Base-by-base conservation (phyloP, 2,888 invertebrate genomes). In the Drosophila eohydei region DNA sequence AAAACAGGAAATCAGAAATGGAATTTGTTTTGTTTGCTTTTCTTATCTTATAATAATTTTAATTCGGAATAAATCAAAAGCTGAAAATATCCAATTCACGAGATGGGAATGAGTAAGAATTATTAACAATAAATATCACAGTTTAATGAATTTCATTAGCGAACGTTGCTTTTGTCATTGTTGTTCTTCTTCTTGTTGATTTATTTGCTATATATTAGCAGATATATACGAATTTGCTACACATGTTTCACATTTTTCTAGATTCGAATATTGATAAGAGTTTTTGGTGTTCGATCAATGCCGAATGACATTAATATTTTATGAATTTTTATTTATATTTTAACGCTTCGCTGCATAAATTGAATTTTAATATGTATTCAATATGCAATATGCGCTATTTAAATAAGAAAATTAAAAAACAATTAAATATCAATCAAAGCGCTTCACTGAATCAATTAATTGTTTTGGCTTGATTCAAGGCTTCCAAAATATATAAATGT, bases 121-220 rank as follows among this genome's bases (percentile, higher is more conserved):
- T 75, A 79, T 65, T 44, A 57, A 43, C 71, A 63, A 76, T 69
- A 66, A 79, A 75, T 46, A 30, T 41, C 43, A 52, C 51, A 71
- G 63, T 65, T 80, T 80, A 61, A 71, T 71, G 71, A 78, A 84
- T 83, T 87, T 89, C 89, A 89, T 83, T 89, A 87, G 82, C 87
- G 65, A 56, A 46, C 56, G 59, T 43, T 44, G 26, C 46, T 48
- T 63, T 60, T 30, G 38, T 46, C 21, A 50, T 52, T 60, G 38
- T 16, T 14, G 36, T 30, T 30, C 12, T 41, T 28, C 50, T 58
- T 77, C 28, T 5, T 11, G 30, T 70, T 83, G 88, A 83, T 83
- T 89, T 78, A 83, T 83, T 32, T 56, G 86, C 80, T 71, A 85
- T 88, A 85, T 73, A 61, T 88, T 60, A 80, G 52, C 61, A 38